Evolutionary conservation across 2,797 vertebrate species (phyloP), one percentile per base, ranked within the genome.

Genomic region (Acomys russatus): DNA sequence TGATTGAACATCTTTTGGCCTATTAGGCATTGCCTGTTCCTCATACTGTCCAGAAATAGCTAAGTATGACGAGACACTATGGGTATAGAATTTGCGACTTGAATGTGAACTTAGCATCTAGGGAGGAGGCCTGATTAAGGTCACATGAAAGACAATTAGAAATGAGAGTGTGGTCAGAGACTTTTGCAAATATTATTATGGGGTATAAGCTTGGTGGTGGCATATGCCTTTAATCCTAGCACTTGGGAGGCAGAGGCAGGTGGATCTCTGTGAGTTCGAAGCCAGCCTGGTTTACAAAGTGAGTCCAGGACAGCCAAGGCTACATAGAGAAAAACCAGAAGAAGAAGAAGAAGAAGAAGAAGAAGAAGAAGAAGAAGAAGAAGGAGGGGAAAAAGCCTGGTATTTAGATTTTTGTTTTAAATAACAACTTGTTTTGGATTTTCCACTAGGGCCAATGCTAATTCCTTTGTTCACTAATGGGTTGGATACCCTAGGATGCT

Each of bases 401-500:
- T 59, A 59, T 59, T 59, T 14, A 4, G 28, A 70, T 49, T 74
- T 77, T 71, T 4, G 28, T 54, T 14, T 84, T 63, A 63, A 90
- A 73, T 68, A 59, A n/a, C n/a, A 88, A 9, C 56, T 86, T 92
- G 9, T 88, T 88, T 95, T 86, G 3, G 2, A 12, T 85, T 2
- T 88, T 88, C 90, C 74, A 85, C 51, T 91, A 78, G n/a, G 18
- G 44, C 68, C 17, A 44, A 7, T 78, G 22, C 51, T 82, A 88
- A 85, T 90, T 71, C 44, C 23, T 93, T 92, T 92, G 85, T 78
- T 88, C 74, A 73, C 51, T 79, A 86, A 35, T 35, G 44, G 35
- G 6, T 83, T 95, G 70, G 74, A 14, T 74, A 92, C n/a, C 87
- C 22, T 88, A 93, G 73, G 51, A 74, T 90, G n/a, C 38, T 92